Conservation (phyloP, 1,140 invertebrate species). For the Thereuonema tuberculata region DNA sequence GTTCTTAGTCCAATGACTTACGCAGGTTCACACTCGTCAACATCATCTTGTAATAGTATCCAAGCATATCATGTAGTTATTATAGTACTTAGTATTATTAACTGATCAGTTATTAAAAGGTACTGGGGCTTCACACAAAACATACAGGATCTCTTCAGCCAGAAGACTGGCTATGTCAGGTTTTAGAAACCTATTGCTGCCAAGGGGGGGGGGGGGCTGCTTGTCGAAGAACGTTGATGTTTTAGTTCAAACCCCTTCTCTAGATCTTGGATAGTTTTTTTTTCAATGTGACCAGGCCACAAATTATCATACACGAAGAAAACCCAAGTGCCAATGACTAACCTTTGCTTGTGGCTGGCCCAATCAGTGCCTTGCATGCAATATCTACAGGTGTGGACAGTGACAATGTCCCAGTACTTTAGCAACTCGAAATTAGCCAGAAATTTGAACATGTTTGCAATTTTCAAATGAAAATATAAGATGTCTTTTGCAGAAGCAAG, state of each 20-base stretch:
- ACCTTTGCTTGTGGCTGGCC: not conserved
- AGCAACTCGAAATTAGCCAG: not conserved
- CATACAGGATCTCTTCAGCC: no score
- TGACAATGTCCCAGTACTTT: not conserved
- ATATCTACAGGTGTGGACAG: not conserved
- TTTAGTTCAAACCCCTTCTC: no score
- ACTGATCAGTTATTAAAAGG: no score
- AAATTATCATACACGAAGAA: no score
- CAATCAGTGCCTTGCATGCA: not conserved
- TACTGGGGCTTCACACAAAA: no score
- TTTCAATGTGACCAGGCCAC: no score
- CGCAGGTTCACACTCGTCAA: no score
- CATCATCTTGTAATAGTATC: no score
- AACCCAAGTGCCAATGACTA: not conserved
- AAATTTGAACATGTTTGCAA: not conserved
- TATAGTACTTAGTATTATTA: no score
- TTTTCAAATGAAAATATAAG: not conserved
- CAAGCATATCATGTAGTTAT: no score
- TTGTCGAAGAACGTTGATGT: not conserved
- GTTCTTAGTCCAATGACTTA: not conserved
- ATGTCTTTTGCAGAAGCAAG: not conserved
- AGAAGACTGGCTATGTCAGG: not conserved
- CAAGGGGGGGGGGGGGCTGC: not conserved
- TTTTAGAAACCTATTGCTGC: no score
- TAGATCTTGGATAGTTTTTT: not conserved